phyloP scores from a whole-genome alignment of 2,113 vertebrate species.

The Xenopus borealis region DNA sequence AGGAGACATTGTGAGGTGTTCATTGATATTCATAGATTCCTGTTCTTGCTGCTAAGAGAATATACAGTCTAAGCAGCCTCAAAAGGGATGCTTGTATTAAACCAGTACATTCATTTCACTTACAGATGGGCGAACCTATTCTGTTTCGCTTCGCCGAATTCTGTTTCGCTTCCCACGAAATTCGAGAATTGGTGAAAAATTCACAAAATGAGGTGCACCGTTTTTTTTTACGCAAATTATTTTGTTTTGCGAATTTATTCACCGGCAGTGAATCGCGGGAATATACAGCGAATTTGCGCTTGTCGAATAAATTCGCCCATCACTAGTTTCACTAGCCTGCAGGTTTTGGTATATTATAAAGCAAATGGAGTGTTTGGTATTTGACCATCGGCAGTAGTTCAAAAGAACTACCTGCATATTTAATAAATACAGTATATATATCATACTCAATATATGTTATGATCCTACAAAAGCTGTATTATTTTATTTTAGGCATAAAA shows the following conservation, averaged over 20 bases:
- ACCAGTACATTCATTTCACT: constrained; percentile 56
- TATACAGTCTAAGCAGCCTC: constrained; percentile 44
- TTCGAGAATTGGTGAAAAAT: too few species aligned
- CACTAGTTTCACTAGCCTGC: constrained; percentile 54
- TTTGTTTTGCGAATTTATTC: too few species aligned
- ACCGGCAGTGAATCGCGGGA: too few species aligned
- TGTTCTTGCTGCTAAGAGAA: constrained; percentile 56
- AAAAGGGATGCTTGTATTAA: constrained; percentile 59
- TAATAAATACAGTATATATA: constrained; percentile 10
- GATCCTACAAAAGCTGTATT: too few species aligned
- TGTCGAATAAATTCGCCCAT: too few species aligned
- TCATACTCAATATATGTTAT: background rate
- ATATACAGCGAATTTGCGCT: too few species aligned
- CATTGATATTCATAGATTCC: constrained; percentile 62
- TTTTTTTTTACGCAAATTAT: too few species aligned
- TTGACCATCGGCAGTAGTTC: constrained; percentile 56
- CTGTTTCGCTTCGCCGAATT: too few species aligned
- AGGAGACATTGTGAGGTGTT: constrained; percentile 30
- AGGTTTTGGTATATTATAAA: constrained; percentile 57
- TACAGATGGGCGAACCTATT: too few species aligned
- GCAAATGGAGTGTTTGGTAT: constrained; percentile 52
- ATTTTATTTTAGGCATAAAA: too few species aligned
- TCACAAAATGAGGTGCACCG: too few species aligned
- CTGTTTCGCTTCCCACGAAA: too few species aligned
- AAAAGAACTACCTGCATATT: constrained; percentile 50